These are phyloP conservation scores for Limonius californicus DNA, from an alignment of 1,140 invertebrate genomes.

Conservation along the genomic window DNA sequence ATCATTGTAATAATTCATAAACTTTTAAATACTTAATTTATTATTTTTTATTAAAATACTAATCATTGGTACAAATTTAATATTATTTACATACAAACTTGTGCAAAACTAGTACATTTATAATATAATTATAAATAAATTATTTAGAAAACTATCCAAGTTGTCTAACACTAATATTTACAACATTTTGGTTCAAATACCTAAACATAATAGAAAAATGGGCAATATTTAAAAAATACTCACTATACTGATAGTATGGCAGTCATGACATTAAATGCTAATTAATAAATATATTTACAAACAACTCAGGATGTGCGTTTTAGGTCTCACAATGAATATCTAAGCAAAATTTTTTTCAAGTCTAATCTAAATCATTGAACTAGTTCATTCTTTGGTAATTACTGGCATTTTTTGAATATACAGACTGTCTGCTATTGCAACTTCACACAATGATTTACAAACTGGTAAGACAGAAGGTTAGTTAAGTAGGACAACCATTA, in stretches of 20 bases:
- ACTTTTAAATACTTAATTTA: too few species aligned
- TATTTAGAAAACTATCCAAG: not conserved
- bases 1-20: too few species aligned
- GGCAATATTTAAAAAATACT: not conserved
- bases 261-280: slow-evolving; percentile 9
- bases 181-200: not conserved
- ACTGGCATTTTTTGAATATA: slow-evolving; percentile 31
- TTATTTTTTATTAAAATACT: slow-evolving; percentile 28
- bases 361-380: slow-evolving; percentile 28
- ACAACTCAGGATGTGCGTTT: not conserved
- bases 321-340: not conserved
- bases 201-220: not conserved
- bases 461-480: too few species aligned
- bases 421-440: too few species aligned
- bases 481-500: too few species aligned
- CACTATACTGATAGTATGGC: slow-evolving; percentile 5
- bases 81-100: slow-evolving; percentile 5
- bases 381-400: slow-evolving; percentile 41
- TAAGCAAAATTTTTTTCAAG: slow-evolving; percentile 5
- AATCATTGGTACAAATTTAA: slow-evolving; percentile 39
- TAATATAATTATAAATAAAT: slow-evolving; percentile 4
- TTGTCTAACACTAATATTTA: not conserved
- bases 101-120: slow-evolving; percentile 6
- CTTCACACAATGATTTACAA: too few species aligned
- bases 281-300: slow-evolving; percentile 18